Evolutionary conservation across 1,140 invertebrate genomes (phyloP), one percentile per base, ranked within the genome.

Genomic region (Oryctes rhinoceros): DNA sequence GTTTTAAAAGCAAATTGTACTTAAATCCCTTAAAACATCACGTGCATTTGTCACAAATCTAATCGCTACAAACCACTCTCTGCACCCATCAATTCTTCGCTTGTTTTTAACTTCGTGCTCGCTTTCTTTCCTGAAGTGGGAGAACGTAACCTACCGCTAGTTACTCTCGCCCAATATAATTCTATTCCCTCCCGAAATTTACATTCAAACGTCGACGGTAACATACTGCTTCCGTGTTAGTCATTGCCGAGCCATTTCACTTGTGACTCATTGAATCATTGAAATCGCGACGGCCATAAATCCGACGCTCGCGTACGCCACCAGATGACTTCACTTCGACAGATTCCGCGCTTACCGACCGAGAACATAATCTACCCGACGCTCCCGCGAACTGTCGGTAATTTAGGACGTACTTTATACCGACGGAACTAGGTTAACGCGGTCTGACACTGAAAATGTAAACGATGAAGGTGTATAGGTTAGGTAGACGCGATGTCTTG

Each of bases 221-320:
- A 59, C 53, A 59, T 59, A 59, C 18, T 59, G 53, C 53, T 18
- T n/a, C 53, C 5, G 53, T 18, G 53, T 59, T 59, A 59, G 15
- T 59, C 53, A 59, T 59, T 59, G 53, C 53, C 53, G 53, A 59
- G n/a, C 53, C 53, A 59, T 59, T 59, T 59, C 53, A 59, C 53
- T n/a, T 59, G 53, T 59, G 53, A 59, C 53, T 59, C 53, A n/a
- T 59, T 59, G 53, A 59, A 59, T 59, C 18, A 59, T 59, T 59
- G 53, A 59, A 59, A 59, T 59, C 53, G 53, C 53, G 53, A 59
- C 53, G 15, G 53, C 15, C 18, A 59, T 59, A 59, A 59, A 59
- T 59, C 7, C 24, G 24, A 30, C 24, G 24, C 24, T 30, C 53
- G 53, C 53, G 6, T 6, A 15, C 53, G 53, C 15, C 53, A 10